phyloP scores from a whole-genome alignment of 2,888 invertebrate species.

The Theretra japonica region DNA sequence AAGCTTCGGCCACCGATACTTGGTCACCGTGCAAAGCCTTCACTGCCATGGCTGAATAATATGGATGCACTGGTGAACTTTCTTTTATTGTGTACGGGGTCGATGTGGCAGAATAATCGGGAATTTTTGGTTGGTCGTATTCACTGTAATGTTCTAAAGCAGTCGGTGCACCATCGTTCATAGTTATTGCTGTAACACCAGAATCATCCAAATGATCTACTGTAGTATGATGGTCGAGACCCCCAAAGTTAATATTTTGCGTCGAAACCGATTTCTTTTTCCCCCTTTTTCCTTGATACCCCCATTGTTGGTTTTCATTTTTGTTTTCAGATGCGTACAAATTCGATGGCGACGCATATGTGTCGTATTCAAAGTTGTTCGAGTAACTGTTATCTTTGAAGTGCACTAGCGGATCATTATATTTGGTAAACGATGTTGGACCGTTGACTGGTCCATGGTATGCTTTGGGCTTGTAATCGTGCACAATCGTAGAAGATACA shows the following conservation, averaged over 20 bases:
- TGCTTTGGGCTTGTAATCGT: slow-evolving; percentile 69
- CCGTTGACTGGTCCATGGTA: slow-evolving; percentile 49
- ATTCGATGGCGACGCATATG: slow-evolving; percentile 70
- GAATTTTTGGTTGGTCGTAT: slow-evolving; percentile 53
- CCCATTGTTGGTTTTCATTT: slow-evolving; percentile 50
- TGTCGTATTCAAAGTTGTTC: slow-evolving; percentile 70
- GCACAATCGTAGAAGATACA: slow-evolving; percentile 70
- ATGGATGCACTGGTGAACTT: slow-evolving; percentile 67
- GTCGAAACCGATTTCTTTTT: slow-evolving; percentile 77
- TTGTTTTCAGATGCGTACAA: slow-evolving; percentile 59
- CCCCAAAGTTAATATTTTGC: slow-evolving; percentile 76
- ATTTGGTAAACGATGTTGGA: slow-evolving; percentile 56
- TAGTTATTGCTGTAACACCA: slow-evolving; percentile 48
- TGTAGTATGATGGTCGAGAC: slow-evolving; percentile 67
- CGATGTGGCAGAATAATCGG: slow-evolving; percentile 54
- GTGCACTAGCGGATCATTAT: slow-evolving; percentile 63
- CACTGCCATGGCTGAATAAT: slow-evolving; percentile 70
- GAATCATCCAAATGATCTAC: slow-evolving; percentile 69
- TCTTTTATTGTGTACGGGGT: slow-evolving; percentile 67
- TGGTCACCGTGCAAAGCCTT: slow-evolving; percentile 67
- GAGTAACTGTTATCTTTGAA: slow-evolving; percentile 64
- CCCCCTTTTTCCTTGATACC: slow-evolving; percentile 55
- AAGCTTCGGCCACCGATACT: slow-evolving; percentile 65
- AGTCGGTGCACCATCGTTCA: slow-evolving; percentile 55
- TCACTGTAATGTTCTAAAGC: slow-evolving; percentile 59